Conservation (phyloP, 2,797 vertebrate species). For the Macroramphosus scolopax region DNA sequence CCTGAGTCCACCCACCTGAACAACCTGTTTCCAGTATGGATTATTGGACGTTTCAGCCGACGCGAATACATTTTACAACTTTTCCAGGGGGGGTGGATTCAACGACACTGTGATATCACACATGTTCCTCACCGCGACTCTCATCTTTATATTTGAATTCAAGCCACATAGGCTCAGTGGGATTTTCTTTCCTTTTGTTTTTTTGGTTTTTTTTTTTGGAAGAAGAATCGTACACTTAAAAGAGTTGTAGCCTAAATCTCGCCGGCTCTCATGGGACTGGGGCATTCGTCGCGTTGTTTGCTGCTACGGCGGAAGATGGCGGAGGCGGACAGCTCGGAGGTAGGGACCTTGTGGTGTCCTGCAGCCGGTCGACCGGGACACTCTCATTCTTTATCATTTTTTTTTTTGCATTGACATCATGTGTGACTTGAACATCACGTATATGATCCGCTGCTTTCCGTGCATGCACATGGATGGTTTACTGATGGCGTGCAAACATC, state of each 20-base stretch:
- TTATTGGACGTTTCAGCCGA: slow-evolving; percentile 25
- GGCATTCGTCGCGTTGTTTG: slow-evolving; percentile 98
- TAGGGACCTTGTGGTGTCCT: slow-evolving; percentile 77
- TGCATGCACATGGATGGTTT: too few species aligned
- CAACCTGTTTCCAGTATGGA: slow-evolving; percentile 47
- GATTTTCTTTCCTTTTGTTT: too few species aligned
- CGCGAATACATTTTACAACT: slow-evolving; percentile 29
- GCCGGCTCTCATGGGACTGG: slow-evolving; percentile 94
- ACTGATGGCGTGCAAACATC: too few species aligned
- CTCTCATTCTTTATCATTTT: neutral
- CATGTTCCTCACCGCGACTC: slow-evolving; percentile 8
- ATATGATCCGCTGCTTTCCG: too few species aligned
- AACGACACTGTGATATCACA: slow-evolving; percentile 15
- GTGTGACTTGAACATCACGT: neutral
- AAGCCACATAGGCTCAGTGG: neutral
- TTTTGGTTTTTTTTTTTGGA: slow-evolving; percentile 14
- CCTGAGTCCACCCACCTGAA: slow-evolving; percentile 30
- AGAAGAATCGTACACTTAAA: slow-evolving; percentile 26
- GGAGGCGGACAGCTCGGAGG: slow-evolving; percentile 94
- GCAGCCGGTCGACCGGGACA: slow-evolving; percentile 30
- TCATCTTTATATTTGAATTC: neutral
- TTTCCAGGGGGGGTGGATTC: slow-evolving; percentile 33
- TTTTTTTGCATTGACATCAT: neutral
- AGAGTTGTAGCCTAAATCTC: slow-evolving; percentile 70
- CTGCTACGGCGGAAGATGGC: slow-evolving; percentile 98